Evolutionary conservation across 2,888 invertebrate genomes (phyloP).

Genomic region (Dicranocentrus wangi): DNA sequence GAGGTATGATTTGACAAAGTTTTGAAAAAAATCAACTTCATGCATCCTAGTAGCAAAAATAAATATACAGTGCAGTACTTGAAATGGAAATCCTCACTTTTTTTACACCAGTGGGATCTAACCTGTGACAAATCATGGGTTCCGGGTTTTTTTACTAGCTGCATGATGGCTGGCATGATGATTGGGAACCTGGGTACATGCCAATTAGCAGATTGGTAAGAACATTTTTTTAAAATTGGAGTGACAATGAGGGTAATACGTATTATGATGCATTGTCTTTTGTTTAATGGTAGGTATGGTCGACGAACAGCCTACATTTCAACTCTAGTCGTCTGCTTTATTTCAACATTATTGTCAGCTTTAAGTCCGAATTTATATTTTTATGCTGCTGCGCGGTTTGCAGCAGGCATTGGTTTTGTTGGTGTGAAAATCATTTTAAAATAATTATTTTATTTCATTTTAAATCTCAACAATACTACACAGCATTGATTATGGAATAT

Average conservation of each 20-base stretch:
- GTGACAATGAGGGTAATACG: neutral
- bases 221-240: neutral
- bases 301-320: constrained; percentile 49
- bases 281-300: constrained; percentile 59
- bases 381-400: constrained; percentile 65
- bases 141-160: constrained; percentile 66
- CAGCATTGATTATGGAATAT: neutral
- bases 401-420: constrained; percentile 67
- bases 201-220: constrained; percentile 68
- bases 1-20: constrained; percentile 35
- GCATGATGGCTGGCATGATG: constrained; percentile 69
- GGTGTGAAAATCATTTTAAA: constrained; percentile 44
- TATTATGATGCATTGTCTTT: neutral
- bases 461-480: neutral
- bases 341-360: constrained; percentile 41
- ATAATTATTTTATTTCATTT: neutral
- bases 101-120: constrained; percentile 63
- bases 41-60: neutral
- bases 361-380: constrained; percentile 57
- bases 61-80: no score
- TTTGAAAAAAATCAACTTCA: neutral
- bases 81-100: no score
- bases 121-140: constrained; percentile 67
- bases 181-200: constrained; percentile 60
- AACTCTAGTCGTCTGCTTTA: neutral